phyloP scores from a whole-genome alignment of 1,140 invertebrate species.

The Zaprionus africanus region DNA sequence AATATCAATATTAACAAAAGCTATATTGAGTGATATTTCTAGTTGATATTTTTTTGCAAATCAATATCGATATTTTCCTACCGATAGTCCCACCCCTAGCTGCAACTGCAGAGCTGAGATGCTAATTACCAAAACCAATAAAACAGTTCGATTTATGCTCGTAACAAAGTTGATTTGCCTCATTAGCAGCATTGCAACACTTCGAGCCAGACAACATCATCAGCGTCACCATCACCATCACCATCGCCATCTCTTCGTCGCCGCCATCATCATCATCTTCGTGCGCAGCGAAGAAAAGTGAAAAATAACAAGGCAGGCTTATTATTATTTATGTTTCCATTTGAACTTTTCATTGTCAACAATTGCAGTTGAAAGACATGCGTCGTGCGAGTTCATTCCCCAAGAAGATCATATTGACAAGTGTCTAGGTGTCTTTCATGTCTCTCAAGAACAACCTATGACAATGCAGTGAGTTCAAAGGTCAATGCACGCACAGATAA shows the following conservation, averaged over 20 bases:
- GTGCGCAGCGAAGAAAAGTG: constrained; percentile 51
- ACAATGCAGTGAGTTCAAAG: not conserved
- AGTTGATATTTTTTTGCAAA: no score
- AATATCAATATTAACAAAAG: not conserved
- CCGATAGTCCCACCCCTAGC: constrained; percentile 10
- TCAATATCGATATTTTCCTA: not conserved
- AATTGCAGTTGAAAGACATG: constrained; percentile 54
- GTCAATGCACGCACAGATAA: not conserved
- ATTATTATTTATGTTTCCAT: constrained; percentile 57
- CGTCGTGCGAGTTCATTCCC: not conserved
- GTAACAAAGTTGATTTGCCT: constrained; percentile 57
- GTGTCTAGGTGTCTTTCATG: not conserved
- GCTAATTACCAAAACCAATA: constrained; percentile 70
- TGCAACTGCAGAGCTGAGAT: constrained; percentile 54
- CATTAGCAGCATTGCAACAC: constrained; percentile 54
- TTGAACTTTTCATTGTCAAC: constrained; percentile 74
- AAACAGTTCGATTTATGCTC: constrained; percentile 61
- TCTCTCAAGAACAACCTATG: not conserved
- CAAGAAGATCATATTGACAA: not conserved
- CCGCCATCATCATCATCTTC: constrained; percentile 1
- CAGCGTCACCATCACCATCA: constrained; percentile 18
- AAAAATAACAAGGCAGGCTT: constrained; percentile 47
- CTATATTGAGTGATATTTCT: not conserved
- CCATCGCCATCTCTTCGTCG: not conserved
- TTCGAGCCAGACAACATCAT: constrained; percentile 10